Conservation (phyloP, 2,113 vertebrate species). For the Chaenocephalus aceratus region DNA sequence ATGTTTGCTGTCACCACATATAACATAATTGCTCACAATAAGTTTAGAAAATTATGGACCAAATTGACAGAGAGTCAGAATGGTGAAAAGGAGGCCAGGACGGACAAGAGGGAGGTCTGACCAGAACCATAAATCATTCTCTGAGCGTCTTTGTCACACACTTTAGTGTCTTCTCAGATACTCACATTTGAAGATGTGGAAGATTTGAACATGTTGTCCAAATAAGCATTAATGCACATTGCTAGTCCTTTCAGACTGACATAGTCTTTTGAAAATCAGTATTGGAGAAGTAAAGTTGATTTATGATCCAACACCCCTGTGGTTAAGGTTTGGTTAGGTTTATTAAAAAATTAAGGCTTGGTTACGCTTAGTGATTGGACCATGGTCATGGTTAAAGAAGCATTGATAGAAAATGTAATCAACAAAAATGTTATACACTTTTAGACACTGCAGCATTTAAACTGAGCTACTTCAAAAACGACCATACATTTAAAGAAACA, state of each 20-base stretch:
- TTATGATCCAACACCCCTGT: not conserved
- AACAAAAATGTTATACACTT: too few species aligned
- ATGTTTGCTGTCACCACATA: slow-evolving; percentile 55
- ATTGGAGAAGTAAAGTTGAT: not conserved
- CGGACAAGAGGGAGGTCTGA: slow-evolving; percentile 20
- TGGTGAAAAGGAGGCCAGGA: slow-evolving; percentile 21
- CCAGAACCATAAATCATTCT: slow-evolving; percentile 7
- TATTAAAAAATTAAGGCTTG: too few species aligned
- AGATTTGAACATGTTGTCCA: not conserved
- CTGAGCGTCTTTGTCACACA: not conserved
- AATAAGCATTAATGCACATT: not conserved
- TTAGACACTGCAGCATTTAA: too few species aligned
- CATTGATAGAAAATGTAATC: too few species aligned
- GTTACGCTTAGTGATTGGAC: too few species aligned
- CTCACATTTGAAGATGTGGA: too few species aligned
- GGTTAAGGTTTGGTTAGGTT: too few species aligned
- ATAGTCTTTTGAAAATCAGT: not conserved
- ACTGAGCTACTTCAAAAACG: too few species aligned
- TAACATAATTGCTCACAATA: slow-evolving; percentile 48
- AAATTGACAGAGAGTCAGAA: slow-evolving; percentile 39
- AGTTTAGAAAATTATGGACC: slow-evolving; percentile 30
- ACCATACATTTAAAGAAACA: too few species aligned
- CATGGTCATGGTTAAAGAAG: too few species aligned
- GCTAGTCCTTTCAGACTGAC: not conserved
- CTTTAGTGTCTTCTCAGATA: too few species aligned